Evolutionary conservation across 2,113 vertebrate genomes (phyloP), one percentile per base, ranked within the genome.

Genomic region (Amia ocellicauda): DNA sequence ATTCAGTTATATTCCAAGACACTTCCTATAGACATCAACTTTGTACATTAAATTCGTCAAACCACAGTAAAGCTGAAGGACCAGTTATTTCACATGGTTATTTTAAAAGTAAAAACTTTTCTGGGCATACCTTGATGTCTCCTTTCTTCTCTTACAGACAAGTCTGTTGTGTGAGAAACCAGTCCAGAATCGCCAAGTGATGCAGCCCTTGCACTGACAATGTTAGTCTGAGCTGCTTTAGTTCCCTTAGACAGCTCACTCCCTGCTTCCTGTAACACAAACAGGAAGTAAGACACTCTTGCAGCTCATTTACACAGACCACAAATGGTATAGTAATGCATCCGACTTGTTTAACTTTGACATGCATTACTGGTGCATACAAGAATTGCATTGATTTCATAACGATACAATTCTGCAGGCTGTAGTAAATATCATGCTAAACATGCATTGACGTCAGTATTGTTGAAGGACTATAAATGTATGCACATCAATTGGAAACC

Each of bases 241-340:
- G 78, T 88, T 77, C 79, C 80, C 73, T 80, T 84, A 63, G 84
- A 79, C 67, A 72, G 47, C 79, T 78, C 80, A 69, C 82, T 85
- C 66, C 63, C 65, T 69, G 41, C 88, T 95, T 96, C 94, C 94
- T 96, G 92, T 78, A 71, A 73, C 86, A 88, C 85, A 95, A 96
- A 96, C 94, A 96, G 94, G 94, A 98, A 96, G 84, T 9, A 66
- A 76, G 78, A 71, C 28, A 8, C 65, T 80, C 80, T 83, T 74
- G 81, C 72, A 81, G 81, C 26, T 65, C 60, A 69, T 47, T 76
- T 72, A 64, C 74, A 71, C 24, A 71, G 64, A 82, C 80, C 80
- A 71, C 76, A 69, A 65, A 73, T 80, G 63, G 68, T 84, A 78
- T 69, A 79, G 68, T 66, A 62, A 68, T 56, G 56, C 71, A 82